Percentiles rank a stretch among this genome's conserved stretches.
These are phyloP conservation scores for Itoplectis maculator DNA, from an alignment of 2,888 invertebrate species.

Conservation along the genomic window DNA sequence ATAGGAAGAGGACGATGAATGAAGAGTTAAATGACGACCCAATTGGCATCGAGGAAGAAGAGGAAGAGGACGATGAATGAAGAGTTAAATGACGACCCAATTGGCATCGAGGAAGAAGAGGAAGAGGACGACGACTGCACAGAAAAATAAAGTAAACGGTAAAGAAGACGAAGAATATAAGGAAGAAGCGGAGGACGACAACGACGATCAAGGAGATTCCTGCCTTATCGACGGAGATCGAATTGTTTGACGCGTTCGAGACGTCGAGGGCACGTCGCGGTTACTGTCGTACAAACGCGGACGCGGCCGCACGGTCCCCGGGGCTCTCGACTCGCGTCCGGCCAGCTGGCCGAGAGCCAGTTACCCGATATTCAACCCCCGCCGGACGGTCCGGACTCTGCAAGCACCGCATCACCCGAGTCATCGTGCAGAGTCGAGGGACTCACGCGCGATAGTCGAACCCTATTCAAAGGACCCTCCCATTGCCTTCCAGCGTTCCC, in stretches of 20 bases:
- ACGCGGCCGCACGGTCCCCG: constrained; percentile 10
- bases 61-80: background rate
- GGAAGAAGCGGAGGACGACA: background rate
- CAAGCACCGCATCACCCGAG: constrained; percentile 26
- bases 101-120: too few relatives aligned
- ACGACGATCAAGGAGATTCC: background rate
- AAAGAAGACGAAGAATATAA: too few relatives aligned
- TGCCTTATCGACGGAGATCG: constrained; percentile 25
- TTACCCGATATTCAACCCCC: constrained; percentile 23
- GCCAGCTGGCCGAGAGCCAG: constrained; percentile 63
- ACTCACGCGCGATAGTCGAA: background rate
- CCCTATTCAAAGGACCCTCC: constrained; percentile 48
- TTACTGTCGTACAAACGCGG: constrained; percentile 35
- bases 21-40: background rate
- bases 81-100: too few relatives aligned
- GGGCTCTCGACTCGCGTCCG: constrained; percentile 50
- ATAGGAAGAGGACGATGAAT: background rate
- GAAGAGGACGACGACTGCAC: background rate
- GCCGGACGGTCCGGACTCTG: constrained; percentile 18
- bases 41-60: too few relatives aligned
- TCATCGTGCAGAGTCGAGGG: constrained; percentile 27
- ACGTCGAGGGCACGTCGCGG: constrained; percentile 28
- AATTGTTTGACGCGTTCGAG: constrained; percentile 44
- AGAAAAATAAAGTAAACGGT: too few relatives aligned
- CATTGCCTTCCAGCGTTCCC: constrained; percentile 41